Evolutionary conservation across 2,113 vertebrate species (phyloP).

Genomic region (Eclectus roratus): DNA sequence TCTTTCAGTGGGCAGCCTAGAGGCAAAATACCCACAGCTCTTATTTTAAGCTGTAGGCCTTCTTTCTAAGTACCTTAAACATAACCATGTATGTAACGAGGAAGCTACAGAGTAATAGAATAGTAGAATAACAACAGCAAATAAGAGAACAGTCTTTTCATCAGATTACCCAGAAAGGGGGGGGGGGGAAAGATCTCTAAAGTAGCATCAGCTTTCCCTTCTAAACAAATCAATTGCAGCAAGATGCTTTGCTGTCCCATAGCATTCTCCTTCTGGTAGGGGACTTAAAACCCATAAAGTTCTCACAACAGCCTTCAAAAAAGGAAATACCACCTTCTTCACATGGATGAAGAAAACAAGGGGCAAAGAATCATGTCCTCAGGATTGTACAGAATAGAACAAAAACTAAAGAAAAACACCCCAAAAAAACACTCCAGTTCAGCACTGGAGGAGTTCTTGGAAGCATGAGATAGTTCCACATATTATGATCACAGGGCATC

Average conservation of each 20-base stretch:
- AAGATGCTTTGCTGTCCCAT: not conserved
- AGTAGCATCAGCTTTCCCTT: not conserved
- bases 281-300: not conserved
- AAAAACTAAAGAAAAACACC: slow-evolving; percentile 4
- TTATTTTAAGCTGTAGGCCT: not conserved
- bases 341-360: not conserved
- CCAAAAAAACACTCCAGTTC: no score
- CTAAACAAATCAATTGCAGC: not conserved
- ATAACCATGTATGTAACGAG: not conserved
- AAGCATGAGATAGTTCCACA: slow-evolving; percentile 50
- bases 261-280: not conserved
- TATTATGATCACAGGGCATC: slow-evolving; percentile 32
- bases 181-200: not conserved
- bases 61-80: not conserved
- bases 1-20: not conserved
- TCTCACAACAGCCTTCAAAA: not conserved
- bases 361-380: not conserved
- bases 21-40: not conserved
- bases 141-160: not conserved
- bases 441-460: slow-evolving; percentile 32
- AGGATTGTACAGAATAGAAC: not conserved
- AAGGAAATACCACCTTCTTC: slow-evolving; percentile 8
- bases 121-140: not conserved
- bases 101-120: not conserved
- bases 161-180: not conserved